Base-by-base conservation (phyloP, 2,113 vertebrate species). In the Heterotis niloticus region DNA sequence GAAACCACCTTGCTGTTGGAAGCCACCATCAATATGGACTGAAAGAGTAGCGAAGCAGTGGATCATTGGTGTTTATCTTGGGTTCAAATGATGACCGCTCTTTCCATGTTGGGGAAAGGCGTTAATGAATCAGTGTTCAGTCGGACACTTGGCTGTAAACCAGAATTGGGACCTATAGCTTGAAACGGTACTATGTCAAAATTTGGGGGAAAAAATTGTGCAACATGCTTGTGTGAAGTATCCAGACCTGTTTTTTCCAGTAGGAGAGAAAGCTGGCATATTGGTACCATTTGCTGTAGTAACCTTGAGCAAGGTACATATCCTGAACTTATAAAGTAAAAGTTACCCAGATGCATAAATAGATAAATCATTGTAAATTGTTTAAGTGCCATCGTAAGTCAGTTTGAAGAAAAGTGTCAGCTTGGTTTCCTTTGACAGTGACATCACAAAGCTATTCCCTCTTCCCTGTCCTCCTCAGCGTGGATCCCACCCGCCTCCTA, bases 401-500 rank as follows among this genome's bases (percentile, higher is more conserved):
- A 44, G 3, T 44, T 44, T 44, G 34, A 44, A 44, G 2, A 44
- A 44, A 44, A 44, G 34, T 44, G 34, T 44, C 34, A 44, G 34
- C 34, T 44, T 44, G 34, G 34, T 44, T 44, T 44, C 0, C 65
- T 28, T 34, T 65, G 64, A 20, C 23, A n/a, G 23, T 10, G n/a
- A 11, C 44, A 23, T 23, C 51, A 56, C 34, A 66, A 34, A 14
- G 18, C 26, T 34, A 26, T 20, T 62, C 10, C 0, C n/a, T 75
- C 18, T 59, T n/a, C 10, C 24, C 12, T 4, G 14, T 59, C 12
- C 84, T 87, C 91, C 89, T 79, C 85, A 99, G 98, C 82, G 96
- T 99, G 93, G 98, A 99, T 88, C 98, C 98, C 79, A 99, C 98
- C 4, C 92, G 98, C 81, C 93, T 99, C 81, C 93, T 99, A 29